phyloP scores from a whole-genome alignment of 1,140 invertebrate species.

The Platyscapa corneri region DNA sequence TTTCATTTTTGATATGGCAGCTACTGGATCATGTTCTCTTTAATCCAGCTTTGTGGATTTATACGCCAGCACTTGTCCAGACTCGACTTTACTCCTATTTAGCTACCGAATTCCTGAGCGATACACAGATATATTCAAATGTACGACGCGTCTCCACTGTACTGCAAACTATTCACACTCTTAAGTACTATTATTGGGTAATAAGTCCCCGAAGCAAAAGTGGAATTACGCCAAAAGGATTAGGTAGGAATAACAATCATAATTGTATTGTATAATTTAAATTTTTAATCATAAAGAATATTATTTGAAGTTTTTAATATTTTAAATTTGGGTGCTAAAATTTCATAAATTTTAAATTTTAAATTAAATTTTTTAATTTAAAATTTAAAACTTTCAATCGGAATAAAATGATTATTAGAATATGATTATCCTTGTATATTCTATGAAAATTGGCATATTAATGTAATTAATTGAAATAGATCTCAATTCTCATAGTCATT shows the following conservation, averaged over 20 bases:
- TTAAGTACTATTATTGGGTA: slow-evolving; percentile 99
- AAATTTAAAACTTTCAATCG: too few relatives aligned
- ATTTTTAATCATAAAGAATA: too few relatives aligned
- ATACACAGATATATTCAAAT: slow-evolving; percentile 98
- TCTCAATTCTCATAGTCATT: too few relatives aligned
- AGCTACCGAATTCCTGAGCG: slow-evolving; percentile 97
- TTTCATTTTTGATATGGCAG: slow-evolving; percentile 87
- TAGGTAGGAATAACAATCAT: slow-evolving; percentile 82
- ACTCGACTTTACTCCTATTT: slow-evolving; percentile 97
- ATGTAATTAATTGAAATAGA: too few relatives aligned
- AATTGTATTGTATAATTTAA: neutral
- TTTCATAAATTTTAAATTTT: too few relatives aligned
- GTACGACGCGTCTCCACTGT: slow-evolving; percentile 97
- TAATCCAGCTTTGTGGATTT: slow-evolving; percentile 99
- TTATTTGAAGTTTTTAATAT: neutral
- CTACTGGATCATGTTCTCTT: slow-evolving; percentile 98
- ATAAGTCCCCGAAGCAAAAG: slow-evolving; percentile 95
- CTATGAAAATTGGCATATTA: too few relatives aligned
- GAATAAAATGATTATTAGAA: too few relatives aligned
- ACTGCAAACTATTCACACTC: slow-evolving; percentile 96
- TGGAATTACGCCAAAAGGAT: slow-evolving; percentile 94
- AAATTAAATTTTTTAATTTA: too few relatives aligned
- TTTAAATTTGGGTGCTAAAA: too few relatives aligned
- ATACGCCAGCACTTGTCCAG: slow-evolving; percentile 96
- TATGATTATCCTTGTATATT: too few relatives aligned